Conservation (phyloP, 2,888 invertebrate species). For the Apodemia hepburni region DNA sequence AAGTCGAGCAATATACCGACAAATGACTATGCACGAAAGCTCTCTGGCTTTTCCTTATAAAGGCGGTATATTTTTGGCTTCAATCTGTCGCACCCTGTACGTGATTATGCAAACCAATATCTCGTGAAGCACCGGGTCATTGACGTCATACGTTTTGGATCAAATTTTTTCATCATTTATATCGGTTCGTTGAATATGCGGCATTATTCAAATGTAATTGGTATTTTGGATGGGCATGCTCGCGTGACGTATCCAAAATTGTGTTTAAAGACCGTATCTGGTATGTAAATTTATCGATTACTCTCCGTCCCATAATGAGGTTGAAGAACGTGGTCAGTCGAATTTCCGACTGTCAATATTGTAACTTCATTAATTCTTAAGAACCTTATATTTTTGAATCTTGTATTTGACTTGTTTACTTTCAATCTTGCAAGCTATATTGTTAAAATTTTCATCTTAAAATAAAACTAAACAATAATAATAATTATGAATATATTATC, state of each 20-base stretch:
- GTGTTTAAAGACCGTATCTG: conserved; percentile 18
- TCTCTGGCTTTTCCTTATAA: conserved; percentile 8
- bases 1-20: not conserved
- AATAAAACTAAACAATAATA: no score
- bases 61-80: conserved; percentile 13
- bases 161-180: conserved; percentile 25
- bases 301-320: not conserved
- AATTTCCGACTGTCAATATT: conserved; percentile 5
- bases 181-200: conserved; percentile 24
- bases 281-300: conserved; percentile 20
- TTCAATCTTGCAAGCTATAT: no score
- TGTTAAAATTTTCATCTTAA: not conserved
- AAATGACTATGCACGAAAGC: conserved; percentile 6
- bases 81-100: conserved; percentile 23
- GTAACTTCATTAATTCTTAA: not conserved
- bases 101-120: conserved; percentile 34
- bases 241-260: conserved; percentile 20
- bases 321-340: conserved; percentile 1
- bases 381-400: not conserved
- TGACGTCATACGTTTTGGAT: conserved; percentile 31
- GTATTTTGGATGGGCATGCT: conserved; percentile 21
- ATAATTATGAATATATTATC: no score
- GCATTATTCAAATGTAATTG: conserved; percentile 29
- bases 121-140: conserved; percentile 36
- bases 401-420: not conserved